Evolutionary conservation across 2,797 vertebrate species (phyloP).

Genomic region (Champsocephalus gunnari): DNA sequence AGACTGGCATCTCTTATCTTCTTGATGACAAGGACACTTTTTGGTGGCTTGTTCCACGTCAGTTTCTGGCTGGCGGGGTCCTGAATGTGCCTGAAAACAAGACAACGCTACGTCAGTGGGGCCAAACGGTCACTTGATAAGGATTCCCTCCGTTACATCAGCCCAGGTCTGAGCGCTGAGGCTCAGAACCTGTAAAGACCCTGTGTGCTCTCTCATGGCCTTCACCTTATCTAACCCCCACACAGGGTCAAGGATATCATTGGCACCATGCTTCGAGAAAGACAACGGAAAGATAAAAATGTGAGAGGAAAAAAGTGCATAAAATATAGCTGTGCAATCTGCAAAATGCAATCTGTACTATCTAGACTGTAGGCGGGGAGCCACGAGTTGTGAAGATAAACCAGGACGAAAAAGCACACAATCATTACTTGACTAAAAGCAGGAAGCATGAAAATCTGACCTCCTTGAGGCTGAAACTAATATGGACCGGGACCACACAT

Average conservation of each 20-base stretch:
- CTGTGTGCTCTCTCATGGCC: neutral
- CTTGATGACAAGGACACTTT: slow-evolving; percentile 98
- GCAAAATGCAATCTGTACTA: neutral
- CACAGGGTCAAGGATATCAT: neutral
- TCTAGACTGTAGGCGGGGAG: neutral
- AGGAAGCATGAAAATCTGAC: neutral
- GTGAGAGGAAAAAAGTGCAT: too few species aligned
- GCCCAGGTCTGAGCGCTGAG: neutral
- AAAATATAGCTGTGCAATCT: neutral
- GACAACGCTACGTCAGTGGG: neutral
- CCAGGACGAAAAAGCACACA: neutral
- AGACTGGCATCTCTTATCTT: slow-evolving; percentile 94
- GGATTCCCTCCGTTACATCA: neutral
- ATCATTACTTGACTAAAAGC: neutral
- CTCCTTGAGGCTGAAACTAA: neutral
- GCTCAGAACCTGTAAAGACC: slow-evolving; percentile 22
- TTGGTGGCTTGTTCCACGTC: slow-evolving; percentile 97
- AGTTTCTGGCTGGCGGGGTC: slow-evolving; percentile 97
- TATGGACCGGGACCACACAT: neutral
- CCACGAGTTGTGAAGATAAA: slow-evolving; percentile 4
- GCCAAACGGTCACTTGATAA: neutral
- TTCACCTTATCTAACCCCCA: slow-evolving; percentile 3
- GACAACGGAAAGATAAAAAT: neutral
- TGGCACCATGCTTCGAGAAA: neutral
- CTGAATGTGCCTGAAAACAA: slow-evolving; percentile 93